phyloP scores from a whole-genome alignment of 2,888 invertebrate species.

The Microctonus hyperodae region DNA sequence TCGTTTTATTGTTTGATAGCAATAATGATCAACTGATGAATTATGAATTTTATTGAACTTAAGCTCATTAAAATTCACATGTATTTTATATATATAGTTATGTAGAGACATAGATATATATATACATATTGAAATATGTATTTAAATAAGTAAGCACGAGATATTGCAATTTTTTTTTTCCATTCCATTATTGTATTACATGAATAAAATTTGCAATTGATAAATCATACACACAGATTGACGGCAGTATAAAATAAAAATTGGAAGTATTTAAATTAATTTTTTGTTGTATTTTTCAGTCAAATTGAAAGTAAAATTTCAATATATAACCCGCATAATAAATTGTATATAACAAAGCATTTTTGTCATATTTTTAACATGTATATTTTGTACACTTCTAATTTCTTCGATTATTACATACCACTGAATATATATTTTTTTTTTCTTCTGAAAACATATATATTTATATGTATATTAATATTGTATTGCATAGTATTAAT shows the following conservation, averaged over 20 bases:
- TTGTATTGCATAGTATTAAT: not conserved
- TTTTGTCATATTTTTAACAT: not conserved
- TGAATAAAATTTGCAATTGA: not conserved
- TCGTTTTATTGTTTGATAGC: too few species aligned
- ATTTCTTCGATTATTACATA: constrained; percentile 21
- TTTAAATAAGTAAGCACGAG: not conserved
- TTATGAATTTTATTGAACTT: not conserved
- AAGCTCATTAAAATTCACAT: not conserved
- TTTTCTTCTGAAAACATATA: not conserved
- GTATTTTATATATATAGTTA: too few species aligned
- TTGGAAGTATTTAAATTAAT: constrained; percentile 5
- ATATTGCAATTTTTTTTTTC: not conserved
- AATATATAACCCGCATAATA: constrained; percentile 10
- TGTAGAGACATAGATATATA: too few species aligned
- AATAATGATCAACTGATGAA: not conserved
- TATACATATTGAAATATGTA: not conserved
- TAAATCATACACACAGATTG: constrained; percentile 18
- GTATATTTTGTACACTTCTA: constrained; percentile 5
- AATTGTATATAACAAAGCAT: not conserved
- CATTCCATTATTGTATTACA: not conserved
- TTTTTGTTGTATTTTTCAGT: constrained; percentile 17
- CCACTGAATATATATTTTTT: not conserved
- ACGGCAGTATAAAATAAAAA: constrained; percentile 26
- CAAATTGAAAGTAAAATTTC: constrained; percentile 20
- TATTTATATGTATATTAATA: not conserved